phyloP scores from a whole-genome alignment of 2,797 vertebrate species.

The Psittacula echo region DNA sequence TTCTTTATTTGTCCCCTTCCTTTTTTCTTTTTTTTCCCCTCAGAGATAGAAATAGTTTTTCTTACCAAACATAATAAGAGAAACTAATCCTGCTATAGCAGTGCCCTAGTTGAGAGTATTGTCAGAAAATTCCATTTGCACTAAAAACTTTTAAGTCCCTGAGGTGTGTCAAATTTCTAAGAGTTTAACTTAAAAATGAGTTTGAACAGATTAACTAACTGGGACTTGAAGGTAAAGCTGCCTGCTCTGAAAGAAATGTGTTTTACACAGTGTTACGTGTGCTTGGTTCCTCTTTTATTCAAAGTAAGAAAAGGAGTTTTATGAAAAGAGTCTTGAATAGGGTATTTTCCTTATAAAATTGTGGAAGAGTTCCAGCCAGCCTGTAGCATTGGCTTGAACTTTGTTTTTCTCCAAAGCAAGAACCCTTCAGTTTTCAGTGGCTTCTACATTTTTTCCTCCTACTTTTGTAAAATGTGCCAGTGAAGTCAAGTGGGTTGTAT shows the following conservation, averaged over 20 bases:
- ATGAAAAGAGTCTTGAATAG: slow-evolving; percentile 30
- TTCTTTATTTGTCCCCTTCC: background rate
- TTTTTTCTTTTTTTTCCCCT: background rate
- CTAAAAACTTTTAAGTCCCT: slow-evolving; percentile 47
- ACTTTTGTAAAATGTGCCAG: slow-evolving; percentile 44
- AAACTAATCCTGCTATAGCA: slow-evolving; percentile 32
- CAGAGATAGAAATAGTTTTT: background rate
- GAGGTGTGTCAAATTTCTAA: slow-evolving; percentile 36
- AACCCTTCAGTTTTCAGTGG: slow-evolving; percentile 53
- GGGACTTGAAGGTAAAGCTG: slow-evolving; percentile 48
- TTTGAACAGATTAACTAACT: slow-evolving; percentile 41
- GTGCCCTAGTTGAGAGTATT: slow-evolving; percentile 11
- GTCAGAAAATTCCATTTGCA: slow-evolving; percentile 56
- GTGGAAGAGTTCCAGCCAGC: slow-evolving; percentile 42
- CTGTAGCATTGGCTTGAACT: slow-evolving; percentile 40
- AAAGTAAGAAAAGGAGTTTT: slow-evolving; percentile 35
- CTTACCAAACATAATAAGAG: slow-evolving; percentile 1
- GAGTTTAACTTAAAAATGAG: slow-evolving; percentile 50
- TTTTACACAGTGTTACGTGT: slow-evolving; percentile 28
- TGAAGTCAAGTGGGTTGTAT: slow-evolving; percentile 54
- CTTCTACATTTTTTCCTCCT: slow-evolving; percentile 57
- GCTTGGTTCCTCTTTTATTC: slow-evolving; percentile 27
- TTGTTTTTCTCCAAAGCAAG: slow-evolving; percentile 58
- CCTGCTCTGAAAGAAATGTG: slow-evolving; percentile 46
- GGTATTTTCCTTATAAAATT: slow-evolving; percentile 32